These are phyloP conservation scores for Equus quagga DNA, from an alignment of 2,113 vertebrate species.

Conservation along the genomic window DNA sequence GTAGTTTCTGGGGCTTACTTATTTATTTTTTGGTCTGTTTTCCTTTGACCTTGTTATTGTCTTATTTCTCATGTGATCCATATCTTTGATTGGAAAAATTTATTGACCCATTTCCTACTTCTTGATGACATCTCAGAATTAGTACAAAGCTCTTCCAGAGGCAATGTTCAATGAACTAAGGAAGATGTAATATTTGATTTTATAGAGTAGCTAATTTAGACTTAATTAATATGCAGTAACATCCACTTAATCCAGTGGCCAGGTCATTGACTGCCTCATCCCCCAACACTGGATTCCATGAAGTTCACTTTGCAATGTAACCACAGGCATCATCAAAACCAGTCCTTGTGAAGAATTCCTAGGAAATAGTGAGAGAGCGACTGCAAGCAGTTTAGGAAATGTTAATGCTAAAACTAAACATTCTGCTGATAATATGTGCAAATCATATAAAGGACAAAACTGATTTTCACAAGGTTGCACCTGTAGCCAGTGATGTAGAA, in stretches of 20 bases:
- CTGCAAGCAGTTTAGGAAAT: background rate
- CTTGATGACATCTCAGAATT: conserved; percentile 18
- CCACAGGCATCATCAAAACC: background rate
- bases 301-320: background rate
- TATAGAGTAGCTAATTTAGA: background rate
- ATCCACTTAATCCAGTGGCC: background rate
- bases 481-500: background rate
- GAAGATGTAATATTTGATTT: background rate
- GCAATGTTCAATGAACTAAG: background rate
- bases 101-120: background rate
- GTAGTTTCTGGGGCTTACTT: background rate
- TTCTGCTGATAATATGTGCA: background rate
- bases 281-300: background rate
- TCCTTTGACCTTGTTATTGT: conserved; percentile 30
- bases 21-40: background rate
- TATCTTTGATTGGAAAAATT: background rate
- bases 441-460: background rate
- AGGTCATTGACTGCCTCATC: background rate
- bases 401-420: background rate
- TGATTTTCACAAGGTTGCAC: background rate
- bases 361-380: background rate
- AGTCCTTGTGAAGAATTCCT: background rate
- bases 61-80: background rate
- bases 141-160: background rate
- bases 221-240: background rate